Percentiles rank a stretch among this genome's conserved stretches.
Conservation (phyloP, 2,797 vertebrate species). For the Sebastiscus albofasciatus region DNA sequence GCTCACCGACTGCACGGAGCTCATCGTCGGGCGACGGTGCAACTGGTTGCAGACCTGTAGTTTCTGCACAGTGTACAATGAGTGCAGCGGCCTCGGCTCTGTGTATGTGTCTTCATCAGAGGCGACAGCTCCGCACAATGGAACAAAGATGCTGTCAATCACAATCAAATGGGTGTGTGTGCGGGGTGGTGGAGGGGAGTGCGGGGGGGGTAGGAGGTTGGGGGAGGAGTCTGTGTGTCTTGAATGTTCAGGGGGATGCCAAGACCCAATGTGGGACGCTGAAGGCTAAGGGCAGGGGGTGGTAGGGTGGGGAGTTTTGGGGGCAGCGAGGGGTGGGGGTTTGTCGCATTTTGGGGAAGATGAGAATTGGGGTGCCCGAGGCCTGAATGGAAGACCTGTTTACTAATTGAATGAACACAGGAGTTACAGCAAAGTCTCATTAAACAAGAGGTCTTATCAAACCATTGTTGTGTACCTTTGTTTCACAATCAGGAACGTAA, state of each 20-base stretch:
- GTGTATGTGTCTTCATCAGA: slow-evolving; percentile 87
- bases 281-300: slow-evolving; percentile 64
- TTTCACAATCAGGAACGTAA: slow-evolving; percentile 70
- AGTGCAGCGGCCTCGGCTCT: slow-evolving; percentile 53
- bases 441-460: slow-evolving; percentile 78
- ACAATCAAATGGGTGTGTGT: slow-evolving; percentile 85
- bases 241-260: slow-evolving; percentile 75
- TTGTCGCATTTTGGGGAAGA: slow-evolving; percentile 70
- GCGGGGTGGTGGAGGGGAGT: slow-evolving; percentile 36
- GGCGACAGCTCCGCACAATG: slow-evolving; percentile 85
- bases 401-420: slow-evolving; percentile 81
- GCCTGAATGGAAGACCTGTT: slow-evolving; percentile 81
- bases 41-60: slow-evolving; percentile 66
- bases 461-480: slow-evolving; percentile 76
- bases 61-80: slow-evolving; percentile 60
- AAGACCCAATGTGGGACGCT: slow-evolving; percentile 70
- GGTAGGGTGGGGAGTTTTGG: slow-evolving; percentile 8
- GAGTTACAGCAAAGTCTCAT: slow-evolving; percentile 81
- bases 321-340: slow-evolving; percentile 42
- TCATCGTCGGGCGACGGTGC: slow-evolving; percentile 24
- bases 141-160: slow-evolving; percentile 87
- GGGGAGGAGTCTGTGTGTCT: slow-evolving; percentile 75
- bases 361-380: slow-evolving; percentile 65
- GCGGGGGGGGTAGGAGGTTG: slow-evolving; percentile 47
- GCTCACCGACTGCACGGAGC: not conserved